phyloP scores from a whole-genome alignment of 1,140 invertebrate species.

The Diabrotica undecimpunctata region DNA sequence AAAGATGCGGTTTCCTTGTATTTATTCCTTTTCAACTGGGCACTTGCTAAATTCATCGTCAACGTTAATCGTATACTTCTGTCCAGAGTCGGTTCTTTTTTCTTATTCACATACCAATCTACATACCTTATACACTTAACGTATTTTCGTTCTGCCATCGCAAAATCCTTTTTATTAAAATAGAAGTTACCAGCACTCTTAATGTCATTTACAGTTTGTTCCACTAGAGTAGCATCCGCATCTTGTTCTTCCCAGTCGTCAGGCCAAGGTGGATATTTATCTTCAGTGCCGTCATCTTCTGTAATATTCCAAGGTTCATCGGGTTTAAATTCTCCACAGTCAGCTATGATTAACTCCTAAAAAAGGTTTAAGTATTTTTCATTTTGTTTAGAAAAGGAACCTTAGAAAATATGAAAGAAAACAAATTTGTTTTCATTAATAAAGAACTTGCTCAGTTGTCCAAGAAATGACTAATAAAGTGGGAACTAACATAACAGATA shows the following conservation, averaged over 20 bases:
- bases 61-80: slow-evolving; percentile 47
- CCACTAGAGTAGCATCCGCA: slow-evolving; percentile 19
- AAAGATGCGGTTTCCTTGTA: slow-evolving; percentile 57
- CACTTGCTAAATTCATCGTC: slow-evolving; percentile 67
- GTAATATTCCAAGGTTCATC: slow-evolving; percentile 62
- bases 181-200: slow-evolving; percentile 70
- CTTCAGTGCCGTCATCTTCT: slow-evolving; percentile 66
- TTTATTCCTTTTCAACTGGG: slow-evolving; percentile 60
- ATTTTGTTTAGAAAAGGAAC: no score
- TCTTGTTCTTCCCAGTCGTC: slow-evolving; percentile 61
- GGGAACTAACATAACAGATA: no score
- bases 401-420: no score
- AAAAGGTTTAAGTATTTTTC: slow-evolving; percentile 21
- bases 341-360: slow-evolving; percentile 60
- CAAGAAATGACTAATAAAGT: no score
- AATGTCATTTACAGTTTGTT: slow-evolving; percentile 54
- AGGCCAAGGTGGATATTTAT: slow-evolving; percentile 70
- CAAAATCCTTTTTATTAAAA: slow-evolving; percentile 59
- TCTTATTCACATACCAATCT: slow-evolving; percentile 50
- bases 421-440: no score
- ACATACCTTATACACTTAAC: slow-evolving; percentile 70
- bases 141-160: slow-evolving; percentile 65
- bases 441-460: no score
- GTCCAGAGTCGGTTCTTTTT: slow-evolving; percentile 32
- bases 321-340: slow-evolving; percentile 69